These are phyloP conservation scores for Iphiclides podalirius DNA, from an alignment of 2,888 invertebrate species.

Conservation along the genomic window DNA sequence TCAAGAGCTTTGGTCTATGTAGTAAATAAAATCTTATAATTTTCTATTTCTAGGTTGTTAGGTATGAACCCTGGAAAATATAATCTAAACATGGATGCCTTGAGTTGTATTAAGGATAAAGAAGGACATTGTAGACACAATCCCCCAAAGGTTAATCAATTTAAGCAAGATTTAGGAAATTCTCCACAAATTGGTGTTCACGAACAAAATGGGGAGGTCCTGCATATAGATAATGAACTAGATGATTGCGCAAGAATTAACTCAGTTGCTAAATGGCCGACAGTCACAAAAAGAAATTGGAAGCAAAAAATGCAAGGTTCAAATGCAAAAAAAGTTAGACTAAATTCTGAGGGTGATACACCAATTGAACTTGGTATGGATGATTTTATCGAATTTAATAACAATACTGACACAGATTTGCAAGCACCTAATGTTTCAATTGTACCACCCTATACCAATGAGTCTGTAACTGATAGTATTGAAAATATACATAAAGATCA, in stretches of 20 bases:
- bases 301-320: slow-evolving; percentile 49
- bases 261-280: slow-evolving; percentile 60
- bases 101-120: slow-evolving; percentile 61
- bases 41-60: slow-evolving; percentile 56
- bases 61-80: slow-evolving; percentile 66
- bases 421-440: slow-evolving; percentile 19
- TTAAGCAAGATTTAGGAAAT: slow-evolving; percentile 24
- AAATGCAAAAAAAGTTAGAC: slow-evolving; percentile 53
- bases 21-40: too few species aligned
- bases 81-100: slow-evolving; percentile 58
- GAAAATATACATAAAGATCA: slow-evolving; percentile 29
- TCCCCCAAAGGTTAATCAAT: slow-evolving; percentile 38
- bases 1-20: too few species aligned
- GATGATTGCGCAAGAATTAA: slow-evolving; percentile 61
- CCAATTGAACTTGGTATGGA: slow-evolving; percentile 51
- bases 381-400: slow-evolving; percentile 39
- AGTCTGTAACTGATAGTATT: slow-evolving; percentile 19
- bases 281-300: slow-evolving; percentile 54
- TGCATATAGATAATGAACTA: slow-evolving; percentile 38
- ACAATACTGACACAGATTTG: slow-evolving; percentile 28
- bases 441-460: slow-evolving; percentile 19
- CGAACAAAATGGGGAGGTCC: slow-evolving; percentile 39
- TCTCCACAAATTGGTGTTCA: slow-evolving; percentile 36
- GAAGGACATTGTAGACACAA: slow-evolving; percentile 64
- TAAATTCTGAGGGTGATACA: slow-evolving; percentile 43